Base-by-base conservation (phyloP, 2,888 invertebrate species). In the Galeopsomyia nigrocyanea region DNA sequence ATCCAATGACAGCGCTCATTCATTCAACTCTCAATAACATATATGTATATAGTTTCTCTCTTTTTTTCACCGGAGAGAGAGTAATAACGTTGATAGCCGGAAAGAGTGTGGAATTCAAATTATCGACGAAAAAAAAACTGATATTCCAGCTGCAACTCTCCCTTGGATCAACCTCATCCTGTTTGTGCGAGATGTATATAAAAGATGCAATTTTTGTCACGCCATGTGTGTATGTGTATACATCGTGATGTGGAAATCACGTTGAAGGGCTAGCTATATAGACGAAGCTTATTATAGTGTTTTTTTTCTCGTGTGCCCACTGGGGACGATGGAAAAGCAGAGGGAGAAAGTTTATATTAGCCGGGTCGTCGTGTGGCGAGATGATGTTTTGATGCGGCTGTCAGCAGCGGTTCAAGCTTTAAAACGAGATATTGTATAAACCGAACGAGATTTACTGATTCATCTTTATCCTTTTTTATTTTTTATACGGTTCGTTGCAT, bases 141-240 rank as follows among this genome's bases (percentile, higher is more conserved):
- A 39, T 39, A 39, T 13, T 39, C 39, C 39, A 39, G 39, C 10
- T 39, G 39, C 39, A 39, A 39, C 39, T 39, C 39, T 13, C 39
- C 39, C 39, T 39, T 39, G 39, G 7, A 39, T 39, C 39, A 1
- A 13, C 39, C 39, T 7, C 13, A 10, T 74, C 76, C 70, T 71
- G 72, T 67, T 65, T 69, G 17, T 69, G 47, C 64, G n/a, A 39
- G 5, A 39, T 7, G 10, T 39, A 3, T 10, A 13, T 21, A 13
- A 31, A 74, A 71, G 58, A 65, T 64, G 64, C 61, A 74, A 74
- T 66, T 71, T 74, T 74, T 68, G 71, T 71, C 62, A 26, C 56
- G 47, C 13, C 10, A 1, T 1, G 13, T 10, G 39, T 10, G 39
- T 39, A 10, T 13, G 39, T 7, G 39, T 10, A 39, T 13, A 9